A percentile compares a stretch with the other conserved stretches of the same genome.
phyloP scores from a whole-genome alignment of 2,888 invertebrate genomes.

The Diploptera punctata region DNA sequence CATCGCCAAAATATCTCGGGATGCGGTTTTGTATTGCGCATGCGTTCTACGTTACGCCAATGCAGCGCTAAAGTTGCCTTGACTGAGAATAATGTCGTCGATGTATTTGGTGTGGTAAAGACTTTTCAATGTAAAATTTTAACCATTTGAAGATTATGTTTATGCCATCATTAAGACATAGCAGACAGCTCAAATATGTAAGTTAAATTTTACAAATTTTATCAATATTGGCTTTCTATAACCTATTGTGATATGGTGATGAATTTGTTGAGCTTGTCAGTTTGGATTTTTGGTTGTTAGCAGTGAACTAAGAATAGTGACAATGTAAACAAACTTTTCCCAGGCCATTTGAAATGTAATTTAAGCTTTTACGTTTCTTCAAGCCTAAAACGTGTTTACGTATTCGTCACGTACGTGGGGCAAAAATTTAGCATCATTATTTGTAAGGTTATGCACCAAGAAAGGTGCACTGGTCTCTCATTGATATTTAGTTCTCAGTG shows the following conservation, averaged over 20 bases:
- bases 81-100: neutral
- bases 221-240: too few species aligned
- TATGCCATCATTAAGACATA: neutral
- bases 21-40: neutral
- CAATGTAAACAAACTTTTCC: conserved; percentile 29
- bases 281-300: conserved; percentile 5
- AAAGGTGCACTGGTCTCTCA: too few species aligned
- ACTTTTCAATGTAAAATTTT: neutral
- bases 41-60: conserved; percentile 4
- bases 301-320: conserved; percentile 31
- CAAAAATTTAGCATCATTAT: too few species aligned
- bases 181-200: conserved; percentile 13
- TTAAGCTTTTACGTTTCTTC: neutral
- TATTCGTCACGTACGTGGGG: too few species aligned
- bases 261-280: conserved; percentile 2
- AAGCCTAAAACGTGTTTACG: too few species aligned
- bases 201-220: neutral
- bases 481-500: too few species aligned
- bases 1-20: conserved; percentile 16
- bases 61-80: conserved; percentile 19
- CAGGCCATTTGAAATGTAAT: conserved; percentile 24
- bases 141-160: neutral
- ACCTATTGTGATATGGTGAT: neutral
- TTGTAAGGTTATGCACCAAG: too few species aligned
- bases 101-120: neutral